Evolutionary conservation across 1,140 invertebrate genomes (phyloP).

Genomic region (Drosophila tristis): DNA sequence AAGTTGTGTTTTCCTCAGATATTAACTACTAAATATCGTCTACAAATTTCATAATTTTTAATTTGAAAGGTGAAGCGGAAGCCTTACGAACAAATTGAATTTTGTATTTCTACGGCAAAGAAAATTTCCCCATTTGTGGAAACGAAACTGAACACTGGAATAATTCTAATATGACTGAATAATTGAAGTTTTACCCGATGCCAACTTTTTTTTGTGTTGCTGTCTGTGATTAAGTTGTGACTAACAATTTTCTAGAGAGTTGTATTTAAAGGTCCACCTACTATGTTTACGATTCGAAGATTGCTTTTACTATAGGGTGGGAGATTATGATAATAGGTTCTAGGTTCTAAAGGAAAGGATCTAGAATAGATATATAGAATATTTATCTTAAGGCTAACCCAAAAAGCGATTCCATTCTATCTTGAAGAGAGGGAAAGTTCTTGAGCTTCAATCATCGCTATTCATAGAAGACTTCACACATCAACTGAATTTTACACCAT

Average conservation of each 20-base stretch:
- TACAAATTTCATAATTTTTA: not conserved
- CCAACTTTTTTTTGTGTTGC: slow-evolving; percentile 23
- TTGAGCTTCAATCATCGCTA: too few relatives aligned
- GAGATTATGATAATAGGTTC: too few relatives aligned
- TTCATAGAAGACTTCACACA: too few relatives aligned
- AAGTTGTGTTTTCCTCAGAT: not conserved
- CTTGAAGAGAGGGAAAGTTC: too few relatives aligned
- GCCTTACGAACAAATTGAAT: slow-evolving; percentile 44
- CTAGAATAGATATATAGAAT: too few relatives aligned
- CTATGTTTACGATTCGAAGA: not conserved
- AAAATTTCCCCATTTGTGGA: slow-evolving; percentile 39
- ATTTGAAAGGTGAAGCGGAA: slow-evolving; percentile 13
- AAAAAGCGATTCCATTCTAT: too few relatives aligned
- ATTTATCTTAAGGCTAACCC: too few relatives aligned
- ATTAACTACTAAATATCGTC: too few relatives aligned
- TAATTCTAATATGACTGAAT: slow-evolving; percentile 9
- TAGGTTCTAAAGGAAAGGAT: too few relatives aligned
- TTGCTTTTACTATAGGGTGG: too few relatives aligned
- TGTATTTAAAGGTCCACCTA: slow-evolving; percentile 8
- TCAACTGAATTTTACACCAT: too few relatives aligned
- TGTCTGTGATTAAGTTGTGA: not conserved
- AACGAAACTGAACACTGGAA: not conserved
- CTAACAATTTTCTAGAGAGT: not conserved
- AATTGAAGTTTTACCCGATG: slow-evolving; percentile 9
- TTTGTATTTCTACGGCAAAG: slow-evolving; percentile 33